Conservation (phyloP, 2,888 invertebrate genomes). For the Ophion ventricosus region DNA sequence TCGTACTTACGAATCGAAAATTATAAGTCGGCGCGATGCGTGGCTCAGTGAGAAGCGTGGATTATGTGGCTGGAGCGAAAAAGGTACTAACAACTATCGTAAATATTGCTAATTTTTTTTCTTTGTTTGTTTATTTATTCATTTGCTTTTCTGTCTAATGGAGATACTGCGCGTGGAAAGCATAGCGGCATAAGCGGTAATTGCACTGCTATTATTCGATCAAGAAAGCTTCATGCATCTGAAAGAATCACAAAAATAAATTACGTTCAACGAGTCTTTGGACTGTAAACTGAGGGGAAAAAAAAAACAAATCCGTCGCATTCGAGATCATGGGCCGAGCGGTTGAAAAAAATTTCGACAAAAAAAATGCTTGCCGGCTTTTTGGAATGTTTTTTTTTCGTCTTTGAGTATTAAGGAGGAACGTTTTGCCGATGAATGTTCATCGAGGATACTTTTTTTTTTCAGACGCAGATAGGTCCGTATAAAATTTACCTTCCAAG, state of each 20-base stretch:
- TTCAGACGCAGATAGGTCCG: not conserved
- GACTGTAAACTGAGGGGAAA: slow-evolving; percentile 40
- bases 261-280: slow-evolving; percentile 65
- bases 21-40: slow-evolving; percentile 71
- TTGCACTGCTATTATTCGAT: slow-evolving; percentile 80
- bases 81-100: slow-evolving; percentile 68
- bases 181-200: slow-evolving; percentile 82
- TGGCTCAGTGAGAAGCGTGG: slow-evolving; percentile 74
- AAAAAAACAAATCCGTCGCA: slow-evolving; percentile 34
- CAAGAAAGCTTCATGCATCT: slow-evolving; percentile 83
- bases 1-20: slow-evolving; percentile 69
- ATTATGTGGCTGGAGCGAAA: slow-evolving; percentile 72
- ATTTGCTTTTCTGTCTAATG: slow-evolving; percentile 63
- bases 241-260: slow-evolving; percentile 81
- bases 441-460: not conserved
- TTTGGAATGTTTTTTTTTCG: slow-evolving; percentile 49
- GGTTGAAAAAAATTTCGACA: slow-evolving; percentile 15
- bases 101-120: slow-evolving; percentile 63
- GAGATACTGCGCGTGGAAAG: slow-evolving; percentile 79
- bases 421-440: not conserved
- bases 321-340: slow-evolving; percentile 57
- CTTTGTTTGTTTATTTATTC: slow-evolving; percentile 54
- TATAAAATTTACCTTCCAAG: not conserved
- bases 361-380: slow-evolving; percentile 4
- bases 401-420: not conserved